Conservation (phyloP, 2,888 invertebrate genomes). For the Meandrusa payeni region DNA sequence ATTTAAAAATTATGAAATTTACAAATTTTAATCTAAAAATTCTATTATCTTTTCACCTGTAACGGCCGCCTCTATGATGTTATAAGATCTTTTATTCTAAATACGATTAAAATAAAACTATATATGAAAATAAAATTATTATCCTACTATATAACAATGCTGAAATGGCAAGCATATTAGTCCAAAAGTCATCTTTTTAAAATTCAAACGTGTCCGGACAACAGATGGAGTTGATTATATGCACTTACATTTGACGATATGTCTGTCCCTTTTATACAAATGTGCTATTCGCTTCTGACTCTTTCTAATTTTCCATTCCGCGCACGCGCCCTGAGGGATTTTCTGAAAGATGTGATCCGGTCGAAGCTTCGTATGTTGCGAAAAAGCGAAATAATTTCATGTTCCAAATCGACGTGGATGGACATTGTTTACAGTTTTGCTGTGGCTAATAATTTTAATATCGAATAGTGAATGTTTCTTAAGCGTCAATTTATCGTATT, state of each 20-base stretch:
- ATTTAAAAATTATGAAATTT: too few relatives aligned
- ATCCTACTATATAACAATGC: background rate
- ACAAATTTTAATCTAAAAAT: too few relatives aligned
- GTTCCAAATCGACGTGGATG: constrained; percentile 27
- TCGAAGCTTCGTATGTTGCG: constrained; percentile 66
- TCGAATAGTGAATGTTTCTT: too few relatives aligned
- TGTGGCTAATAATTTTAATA: too few relatives aligned
- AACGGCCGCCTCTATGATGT: too few relatives aligned
- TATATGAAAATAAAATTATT: too few relatives aligned
- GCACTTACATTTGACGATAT: constrained; percentile 47
- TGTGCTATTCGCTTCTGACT: constrained; percentile 37
- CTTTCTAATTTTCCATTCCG: constrained; percentile 58
- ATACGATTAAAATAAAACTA: too few relatives aligned
- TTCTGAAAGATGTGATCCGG: constrained; percentile 58
- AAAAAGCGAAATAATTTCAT: constrained; percentile 25
- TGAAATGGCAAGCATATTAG: constrained; percentile 20
- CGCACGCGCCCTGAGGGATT: constrained; percentile 65
- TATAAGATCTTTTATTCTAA: too few relatives aligned
- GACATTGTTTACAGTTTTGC: too few relatives aligned
- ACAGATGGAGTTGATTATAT: constrained; percentile 63
- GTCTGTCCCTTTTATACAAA: constrained; percentile 42
- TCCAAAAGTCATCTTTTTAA: constrained; percentile 41
- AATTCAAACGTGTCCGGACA: constrained; percentile 64
- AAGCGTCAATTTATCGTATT: too few relatives aligned
- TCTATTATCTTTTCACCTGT: too few relatives aligned